These are phyloP conservation scores for Drosophila repletoides DNA, from an alignment of 1,140 invertebrate genomes.

Conservation along the genomic window DNA sequence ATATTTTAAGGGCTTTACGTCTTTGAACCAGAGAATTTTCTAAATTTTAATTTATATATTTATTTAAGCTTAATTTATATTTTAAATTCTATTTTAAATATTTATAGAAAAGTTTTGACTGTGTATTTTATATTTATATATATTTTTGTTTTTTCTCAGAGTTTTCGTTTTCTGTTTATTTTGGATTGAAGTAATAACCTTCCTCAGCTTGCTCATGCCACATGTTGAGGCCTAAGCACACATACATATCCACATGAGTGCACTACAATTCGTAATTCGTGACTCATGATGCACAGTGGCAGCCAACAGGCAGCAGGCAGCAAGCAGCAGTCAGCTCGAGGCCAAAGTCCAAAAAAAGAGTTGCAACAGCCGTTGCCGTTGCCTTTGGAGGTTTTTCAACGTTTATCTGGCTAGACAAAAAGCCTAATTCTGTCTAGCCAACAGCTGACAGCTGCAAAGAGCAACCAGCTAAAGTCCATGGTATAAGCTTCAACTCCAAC, in stretches of 20 bases:
- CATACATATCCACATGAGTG: not conserved
- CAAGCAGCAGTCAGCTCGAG: conserved; percentile 35
- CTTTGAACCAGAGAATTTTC: not conserved
- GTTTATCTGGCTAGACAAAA: conserved; percentile 70
- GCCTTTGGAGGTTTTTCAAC: conserved; percentile 25
- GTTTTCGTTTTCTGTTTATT: conserved; percentile 11
- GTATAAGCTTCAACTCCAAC: not conserved
- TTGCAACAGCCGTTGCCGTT: conserved; percentile 60
- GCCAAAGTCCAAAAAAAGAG: conserved; percentile 67
- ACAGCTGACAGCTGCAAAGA: conserved; percentile 67
- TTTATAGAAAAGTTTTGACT: not conserved
- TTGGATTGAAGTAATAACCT: conserved; percentile 32
- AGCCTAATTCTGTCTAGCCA: conserved; percentile 70
- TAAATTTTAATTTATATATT: not conserved
- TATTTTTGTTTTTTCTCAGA: not conserved
- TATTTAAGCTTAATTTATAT: not conserved
- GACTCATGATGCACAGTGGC: conserved; percentile 49
- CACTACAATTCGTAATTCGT: conserved; percentile 12
- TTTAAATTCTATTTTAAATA: not conserved
- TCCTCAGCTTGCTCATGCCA: conserved; percentile 18
- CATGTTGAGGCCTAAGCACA: conserved; percentile 13
- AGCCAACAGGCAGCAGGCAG: conserved; percentile 44
- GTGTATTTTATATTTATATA: not conserved
- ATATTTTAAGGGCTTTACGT: too few relatives aligned
- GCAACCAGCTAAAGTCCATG: conserved; percentile 19